Base-by-base conservation (phyloP, 2,888 invertebrate genomes). In the Bombylius major region DNA sequence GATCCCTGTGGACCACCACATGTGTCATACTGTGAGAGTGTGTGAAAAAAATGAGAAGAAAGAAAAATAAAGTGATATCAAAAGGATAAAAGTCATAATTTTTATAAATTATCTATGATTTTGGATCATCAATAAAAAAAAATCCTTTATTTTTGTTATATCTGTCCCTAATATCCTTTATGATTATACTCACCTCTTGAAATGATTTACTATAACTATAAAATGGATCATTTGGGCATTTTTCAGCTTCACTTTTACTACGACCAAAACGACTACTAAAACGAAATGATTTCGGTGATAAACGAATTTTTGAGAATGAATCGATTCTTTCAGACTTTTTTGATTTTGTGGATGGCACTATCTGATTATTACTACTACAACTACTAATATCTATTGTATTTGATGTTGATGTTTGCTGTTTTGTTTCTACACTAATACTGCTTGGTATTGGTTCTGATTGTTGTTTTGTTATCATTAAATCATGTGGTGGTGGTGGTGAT, bases 1-100 rank as follows among this genome's bases (percentile, higher is more conserved):
- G 79, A 75, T 1, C 84, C 87, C 58, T 82, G 81, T 4, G 90
- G 87, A 23, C 84, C 79, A 4, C 81, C 78, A 51, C 55, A 56
- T 11, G 60, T 57, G 44, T 57, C 77, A 68, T 60, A 75, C 76
- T 64, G 72, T 46, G 62, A 65, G 53, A 48, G 50, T 47, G 31
- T 42, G 9, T 45, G 6, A 50, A 32, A 52, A 49, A 49, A 52
- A 42, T 50, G 46, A 9, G 12, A 34, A 54, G 44, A 45, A 50
- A 11, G 11, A 47, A 49, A 23, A 47, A 47, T 8, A 31, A 45
- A 45, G 6, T 45, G 13, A 45, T 45, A 45, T 42, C 8, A 42
- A 8, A 34, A 33, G 39, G 12, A 42, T 14, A 44, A 49, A 36
- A 44, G 31, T n/a, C 32, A 53, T 47, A 47, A 32, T 9, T 23